These are phyloP conservation scores for Meriones psammophilus DNA, from an alignment of 2,797 vertebrate genomes.

Conservation along the genomic window DNA sequence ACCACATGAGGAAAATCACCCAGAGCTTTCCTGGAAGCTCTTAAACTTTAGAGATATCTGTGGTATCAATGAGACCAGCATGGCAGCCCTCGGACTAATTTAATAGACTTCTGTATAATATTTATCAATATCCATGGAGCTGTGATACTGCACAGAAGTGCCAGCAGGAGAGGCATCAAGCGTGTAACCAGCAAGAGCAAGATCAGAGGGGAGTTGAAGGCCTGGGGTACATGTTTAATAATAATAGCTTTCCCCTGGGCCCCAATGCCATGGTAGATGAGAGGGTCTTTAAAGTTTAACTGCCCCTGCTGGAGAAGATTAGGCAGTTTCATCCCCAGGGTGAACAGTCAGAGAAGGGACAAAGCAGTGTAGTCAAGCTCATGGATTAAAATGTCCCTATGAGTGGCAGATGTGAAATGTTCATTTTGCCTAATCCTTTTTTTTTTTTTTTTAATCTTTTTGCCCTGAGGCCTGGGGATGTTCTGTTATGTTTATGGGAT, in stretches of 20 bases:
- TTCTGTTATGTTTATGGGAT: constrained; percentile 32
- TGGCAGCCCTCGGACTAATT: constrained; percentile 68
- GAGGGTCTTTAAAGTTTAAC: constrained; percentile 76
- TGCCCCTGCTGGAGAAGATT: constrained; percentile 27
- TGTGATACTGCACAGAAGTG: neutral
- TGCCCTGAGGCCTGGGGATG: constrained; percentile 46
- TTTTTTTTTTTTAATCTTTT: neutral
- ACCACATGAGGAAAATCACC: neutral
- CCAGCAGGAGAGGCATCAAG: constrained; percentile 47
- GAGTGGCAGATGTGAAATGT: constrained; percentile 39
- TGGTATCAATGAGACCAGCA: constrained; percentile 50
- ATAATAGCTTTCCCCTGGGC: constrained; percentile 50
- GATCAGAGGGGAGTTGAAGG: constrained; percentile 49
- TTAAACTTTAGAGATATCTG: constrained; percentile 67
- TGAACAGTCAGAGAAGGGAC: constrained; percentile 43
- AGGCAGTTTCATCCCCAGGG: constrained; percentile 54
- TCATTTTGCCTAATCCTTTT: constrained; percentile 63
- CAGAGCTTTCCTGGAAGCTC: neutral
- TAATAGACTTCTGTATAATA: constrained; percentile 64
- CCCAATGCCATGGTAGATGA: constrained; percentile 59
- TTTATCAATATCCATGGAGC: constrained; percentile 50
- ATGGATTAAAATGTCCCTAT: constrained; percentile 48
- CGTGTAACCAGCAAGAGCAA: constrained; percentile 18
- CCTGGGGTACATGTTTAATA: constrained; percentile 52
- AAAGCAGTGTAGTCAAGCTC: neutral